Evolutionary conservation across 2,113 vertebrate species (phyloP), one percentile per base, ranked within the genome.

Genomic region (Orycteropus afer): DNA sequence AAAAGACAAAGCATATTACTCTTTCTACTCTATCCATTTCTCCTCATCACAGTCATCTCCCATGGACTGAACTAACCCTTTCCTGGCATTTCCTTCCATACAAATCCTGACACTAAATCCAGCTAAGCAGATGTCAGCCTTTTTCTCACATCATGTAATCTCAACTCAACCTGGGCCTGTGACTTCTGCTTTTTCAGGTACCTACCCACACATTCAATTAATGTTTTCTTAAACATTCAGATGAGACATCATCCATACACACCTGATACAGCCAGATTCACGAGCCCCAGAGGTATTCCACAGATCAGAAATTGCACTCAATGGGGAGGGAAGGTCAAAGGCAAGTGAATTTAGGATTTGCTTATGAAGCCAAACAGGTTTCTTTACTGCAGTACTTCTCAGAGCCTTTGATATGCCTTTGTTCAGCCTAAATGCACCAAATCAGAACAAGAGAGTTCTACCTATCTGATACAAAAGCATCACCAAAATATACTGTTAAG

Each of bases 361-460:
- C 77, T 76, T 63, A 55, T 22, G 9, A 95, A 67, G 17, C 37
- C 53, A 37, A 59, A 55, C 9, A 65, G 34, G 51, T 79, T 90
- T 93, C 61, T 89, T 42, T 84, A 69, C 65, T 73, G 22, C 32
- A 80, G 45, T 71, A 37, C 53, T 94, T 93, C 76, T 84, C 73
- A 89, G 37, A 57, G 53, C 65, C 76, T 86, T 67, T 81, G 34
- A 69, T 71, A 49, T 57, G 23, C 7, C 42, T 96, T 83, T 87
- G 37, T 86, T 96, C 65, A 69, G 63, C 89, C 80, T 86, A 91
- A 94, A 49, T 88, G 49, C 20, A 76, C 20, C 13, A 77, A 88
- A 29, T 4, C 29, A 40, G n/a, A 47, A 6, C 23, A 86, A 76
- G 40, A 73, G 40, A 40, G 5, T 67, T 65, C 9, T 25, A 22